Evolutionary conservation across 64 coral and sea anemone genomes (phyloP), one percentile per base, ranked within the genome.

Genomic region (Dendrophyllia cribrosa): DNA sequence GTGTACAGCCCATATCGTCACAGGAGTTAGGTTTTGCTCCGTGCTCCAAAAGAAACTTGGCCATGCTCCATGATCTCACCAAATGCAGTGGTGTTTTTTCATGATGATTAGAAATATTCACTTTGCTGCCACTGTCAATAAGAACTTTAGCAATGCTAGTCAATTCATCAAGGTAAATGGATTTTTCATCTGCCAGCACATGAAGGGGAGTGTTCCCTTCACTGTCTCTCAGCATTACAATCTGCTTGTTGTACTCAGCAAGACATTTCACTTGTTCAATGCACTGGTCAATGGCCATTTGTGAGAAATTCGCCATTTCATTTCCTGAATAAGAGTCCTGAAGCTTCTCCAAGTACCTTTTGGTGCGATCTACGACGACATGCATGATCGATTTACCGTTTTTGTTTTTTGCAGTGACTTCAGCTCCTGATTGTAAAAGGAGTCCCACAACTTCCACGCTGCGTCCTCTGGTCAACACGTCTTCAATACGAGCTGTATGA

Each of bases 141-240:
- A 81, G 78, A 34, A 14, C 16, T 62, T 63, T 12, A 1, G 56
- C 78, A 44, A 81, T 20, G 13, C 24, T 45, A 7, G 43, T 1
- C 58, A 64, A 45, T 19, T 58, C 76, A 59, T 8, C 5, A 5
- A 4, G 16, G 43, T 19, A 20, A 34, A 15, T 2, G 11, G 26
- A 46, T 1, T 62, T 0, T n/a, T 81, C 56, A 19, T 43, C 26
- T 20, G 78, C 78, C 25, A 60, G 7, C 1, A 62, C 21, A 45
- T 81, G 78, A 24, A 81, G 78, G 15, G 78, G 23, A 3, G 78
- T 81, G 25, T 81, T 81, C 12, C 78, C 78, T 11, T 8, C 15
- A 1, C 16, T 44, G 58, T 81, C 78, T 63, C 25, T 61, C 26
- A 23, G 26, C 58, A 16, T 81, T 5, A 46, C 6, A 1, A 81